A percentile compares a stretch with the other conserved stretches of the same genome.
Evolutionary conservation across 2,113 vertebrate species (phyloP).

Genomic region (Notechis scutatus): DNA sequence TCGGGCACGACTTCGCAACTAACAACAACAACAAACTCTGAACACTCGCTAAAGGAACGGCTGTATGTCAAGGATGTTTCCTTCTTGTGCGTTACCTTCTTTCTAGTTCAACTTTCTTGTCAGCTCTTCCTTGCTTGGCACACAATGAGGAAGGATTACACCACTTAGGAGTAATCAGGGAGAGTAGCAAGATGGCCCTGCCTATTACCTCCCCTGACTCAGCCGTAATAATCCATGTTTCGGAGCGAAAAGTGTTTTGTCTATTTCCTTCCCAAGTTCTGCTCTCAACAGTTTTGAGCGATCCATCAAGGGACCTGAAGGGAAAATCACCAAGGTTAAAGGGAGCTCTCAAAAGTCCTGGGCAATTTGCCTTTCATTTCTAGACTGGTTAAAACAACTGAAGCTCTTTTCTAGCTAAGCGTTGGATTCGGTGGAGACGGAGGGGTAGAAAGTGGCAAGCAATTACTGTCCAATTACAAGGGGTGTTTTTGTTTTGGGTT

Average conservation of each 20-base stretch:
- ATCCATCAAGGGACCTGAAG: slow-evolving; percentile 37
- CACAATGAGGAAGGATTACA: background rate
- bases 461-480: slow-evolving; percentile 1
- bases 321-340: slow-evolving; percentile 1
- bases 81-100: background rate
- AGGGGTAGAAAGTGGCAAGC: slow-evolving; percentile 25
- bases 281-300: slow-evolving; percentile 6
- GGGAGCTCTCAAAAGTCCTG: background rate
- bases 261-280: background rate
- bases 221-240: background rate
- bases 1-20: too few species aligned
- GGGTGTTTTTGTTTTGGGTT: background rate
- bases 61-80: too few species aligned
- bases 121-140: background rate
- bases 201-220: background rate
- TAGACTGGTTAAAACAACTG: slow-evolving; percentile 34
- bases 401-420: slow-evolving; percentile 18
- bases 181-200: background rate
- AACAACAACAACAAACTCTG: too few species aligned
- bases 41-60: too few species aligned
- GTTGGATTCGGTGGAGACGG: background rate
- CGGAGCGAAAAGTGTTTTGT: background rate
- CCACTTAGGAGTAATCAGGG: background rate
- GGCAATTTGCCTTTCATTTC: slow-evolving; percentile 42
- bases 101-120: background rate